Conservation (phyloP, 2,113 vertebrate genomes). For the Edolisoma coerulescens region DNA sequence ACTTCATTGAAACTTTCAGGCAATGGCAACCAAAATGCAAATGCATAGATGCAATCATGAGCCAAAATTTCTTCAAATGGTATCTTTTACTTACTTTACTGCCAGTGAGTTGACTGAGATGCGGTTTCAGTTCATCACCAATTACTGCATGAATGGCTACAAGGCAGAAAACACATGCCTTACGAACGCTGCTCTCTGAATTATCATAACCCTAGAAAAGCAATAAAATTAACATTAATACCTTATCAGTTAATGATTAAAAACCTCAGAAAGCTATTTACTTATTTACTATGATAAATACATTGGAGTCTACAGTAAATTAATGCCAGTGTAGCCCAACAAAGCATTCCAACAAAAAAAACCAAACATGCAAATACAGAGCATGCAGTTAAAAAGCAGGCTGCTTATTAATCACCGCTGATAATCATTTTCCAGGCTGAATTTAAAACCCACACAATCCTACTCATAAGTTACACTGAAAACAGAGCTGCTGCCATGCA, state of each 20-base stretch:
- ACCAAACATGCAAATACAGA: background rate
- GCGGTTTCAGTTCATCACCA: slow-evolving; percentile 94
- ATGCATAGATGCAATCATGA: background rate
- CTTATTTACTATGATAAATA: slow-evolving; percentile 18
- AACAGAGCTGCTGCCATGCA: background rate
- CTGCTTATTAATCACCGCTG: background rate
- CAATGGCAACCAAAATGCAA: background rate
- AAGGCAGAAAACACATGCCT: slow-evolving; percentile 96
- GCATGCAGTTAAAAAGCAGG: background rate
- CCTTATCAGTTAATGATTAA: slow-evolving; percentile 35
- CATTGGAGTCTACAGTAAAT: background rate
- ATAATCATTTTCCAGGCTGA: background rate
- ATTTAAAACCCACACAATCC: background rate
- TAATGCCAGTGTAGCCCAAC: background rate
- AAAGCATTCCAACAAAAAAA: background rate
- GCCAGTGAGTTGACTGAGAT: slow-evolving; percentile 93
- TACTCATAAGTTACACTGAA: background rate
- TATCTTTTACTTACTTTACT: slow-evolving; percentile 85
- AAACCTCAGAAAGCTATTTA: slow-evolving; percentile 8
- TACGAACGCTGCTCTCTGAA: slow-evolving; percentile 95
- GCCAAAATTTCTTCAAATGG: background rate
- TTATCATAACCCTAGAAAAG: slow-evolving; percentile 91
- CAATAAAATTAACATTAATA: slow-evolving; percentile 52
- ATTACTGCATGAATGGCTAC: slow-evolving; percentile 93
- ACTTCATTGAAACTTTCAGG: background rate